phyloP scores from a whole-genome alignment of 1,140 invertebrate genomes.

The Conus ventricosus region DNA sequence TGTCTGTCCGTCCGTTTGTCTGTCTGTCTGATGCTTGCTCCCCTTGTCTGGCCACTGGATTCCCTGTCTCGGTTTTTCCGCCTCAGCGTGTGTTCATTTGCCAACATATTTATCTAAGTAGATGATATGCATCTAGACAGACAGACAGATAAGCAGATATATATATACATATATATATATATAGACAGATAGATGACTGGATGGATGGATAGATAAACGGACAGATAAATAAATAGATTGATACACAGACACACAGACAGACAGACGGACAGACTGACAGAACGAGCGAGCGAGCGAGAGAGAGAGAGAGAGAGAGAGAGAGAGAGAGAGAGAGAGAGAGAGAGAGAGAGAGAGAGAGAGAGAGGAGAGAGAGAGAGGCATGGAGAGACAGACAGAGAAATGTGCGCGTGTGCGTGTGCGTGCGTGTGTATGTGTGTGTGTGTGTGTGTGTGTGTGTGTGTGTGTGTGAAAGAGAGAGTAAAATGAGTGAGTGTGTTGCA shows the following conservation, averaged over 20 bases:
- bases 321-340: not conserved
- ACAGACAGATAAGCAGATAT: too few species aligned
- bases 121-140: too few species aligned
- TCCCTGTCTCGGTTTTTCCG: too few species aligned
- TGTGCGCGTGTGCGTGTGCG: not conserved
- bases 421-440: conserved; percentile 1
- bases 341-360: not conserved
- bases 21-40: too few species aligned
- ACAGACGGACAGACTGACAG: not conserved
- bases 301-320: not conserved
- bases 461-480: not conserved
- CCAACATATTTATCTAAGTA: too few species aligned
- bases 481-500: not conserved
- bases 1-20: too few species aligned
- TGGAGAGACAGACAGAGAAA: not conserved
- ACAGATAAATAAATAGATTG: not conserved
- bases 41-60: too few species aligned
- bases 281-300: not conserved
- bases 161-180: too few species aligned
- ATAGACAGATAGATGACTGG: too few species aligned
- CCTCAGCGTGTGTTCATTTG: too few species aligned
- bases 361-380: not conserved
- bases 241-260: not conserved
- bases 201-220: too few species aligned
- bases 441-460: conserved; percentile 9